A percentile compares a stretch with the other conserved stretches of the same genome.
Conservation (phyloP, 2,113 vertebrate species). For the Petaurus breviceps region DNA sequence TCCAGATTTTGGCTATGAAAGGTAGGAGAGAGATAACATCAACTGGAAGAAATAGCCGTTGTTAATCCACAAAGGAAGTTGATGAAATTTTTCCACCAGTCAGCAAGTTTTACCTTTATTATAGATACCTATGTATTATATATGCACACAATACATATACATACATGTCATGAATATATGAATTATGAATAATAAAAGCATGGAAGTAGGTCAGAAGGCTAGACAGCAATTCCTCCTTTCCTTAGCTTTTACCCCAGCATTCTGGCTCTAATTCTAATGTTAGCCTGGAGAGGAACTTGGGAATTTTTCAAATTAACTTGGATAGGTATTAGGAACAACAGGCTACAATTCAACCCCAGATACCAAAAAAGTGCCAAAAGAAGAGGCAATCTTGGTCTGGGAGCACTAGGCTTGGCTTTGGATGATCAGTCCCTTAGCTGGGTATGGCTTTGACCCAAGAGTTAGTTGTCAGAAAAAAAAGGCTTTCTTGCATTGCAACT, state of each 20-base stretch:
- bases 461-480: background rate
- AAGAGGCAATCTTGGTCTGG: background rate
- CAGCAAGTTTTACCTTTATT: background rate
- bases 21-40: background rate
- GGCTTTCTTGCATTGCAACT: background rate
- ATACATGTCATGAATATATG: background rate
- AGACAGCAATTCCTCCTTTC: background rate
- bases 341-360: background rate
- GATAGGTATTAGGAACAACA: background rate
- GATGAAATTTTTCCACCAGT: background rate
- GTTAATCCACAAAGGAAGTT: background rate
- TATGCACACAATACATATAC: background rate
- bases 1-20: background rate
- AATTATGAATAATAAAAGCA: background rate
- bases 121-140: background rate
- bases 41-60: background rate
- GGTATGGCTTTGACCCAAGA: background rate
- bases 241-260: background rate
- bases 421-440: too few species aligned
- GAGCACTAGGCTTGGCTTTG: background rate
- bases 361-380: background rate
- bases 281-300: background rate
- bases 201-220: background rate
- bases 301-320: background rate
- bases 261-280: background rate